phyloP scores from a whole-genome alignment of 2,888 invertebrate genomes.

The Parasteatoda lunata region DNA sequence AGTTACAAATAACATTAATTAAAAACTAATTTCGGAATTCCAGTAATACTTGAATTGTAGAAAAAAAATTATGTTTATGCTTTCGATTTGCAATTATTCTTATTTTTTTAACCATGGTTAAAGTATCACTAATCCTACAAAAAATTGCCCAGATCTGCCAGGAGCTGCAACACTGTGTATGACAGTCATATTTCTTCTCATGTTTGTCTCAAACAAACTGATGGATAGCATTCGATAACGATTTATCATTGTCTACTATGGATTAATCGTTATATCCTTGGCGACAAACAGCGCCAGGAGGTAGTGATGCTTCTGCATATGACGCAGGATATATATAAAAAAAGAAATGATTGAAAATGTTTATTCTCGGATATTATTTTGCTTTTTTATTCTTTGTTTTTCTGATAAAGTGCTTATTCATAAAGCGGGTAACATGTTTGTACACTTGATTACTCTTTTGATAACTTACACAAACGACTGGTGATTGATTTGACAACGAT shows the following conservation, averaged over 20 bases:
- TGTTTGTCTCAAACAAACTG: slow-evolving; percentile 15
- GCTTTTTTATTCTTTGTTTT: slow-evolving; percentile 26
- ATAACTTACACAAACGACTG: neutral
- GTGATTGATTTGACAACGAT: neutral
- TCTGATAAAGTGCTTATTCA: slow-evolving; percentile 36
- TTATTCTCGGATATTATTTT: slow-evolving; percentile 17
- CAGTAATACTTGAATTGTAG: too few relatives aligned
- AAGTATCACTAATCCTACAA: too few relatives aligned
- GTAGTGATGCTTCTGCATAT: slow-evolving; percentile 10
- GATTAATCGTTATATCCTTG: slow-evolving; percentile 38
- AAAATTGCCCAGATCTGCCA: neutral
- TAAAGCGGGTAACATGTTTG: slow-evolving; percentile 25
- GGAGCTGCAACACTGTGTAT: slow-evolving; percentile 10
- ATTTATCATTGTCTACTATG: slow-evolving; percentile 50
- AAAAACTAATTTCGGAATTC: too few relatives aligned
- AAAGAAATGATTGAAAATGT: slow-evolving; percentile 39
- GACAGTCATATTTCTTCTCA: slow-evolving; percentile 32
- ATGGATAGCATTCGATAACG: slow-evolving; percentile 44
- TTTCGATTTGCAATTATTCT: too few relatives aligned
- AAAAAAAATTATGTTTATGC: too few relatives aligned
- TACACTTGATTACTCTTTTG: slow-evolving; percentile 23
- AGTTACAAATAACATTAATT: too few relatives aligned
- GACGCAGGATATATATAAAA: slow-evolving; percentile 7
- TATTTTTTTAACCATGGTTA: too few relatives aligned
- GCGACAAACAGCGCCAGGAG: slow-evolving; percentile 11